Conservation (phyloP, 1,140 invertebrate genomes). For the Dendrolimus punctatus region DNA sequence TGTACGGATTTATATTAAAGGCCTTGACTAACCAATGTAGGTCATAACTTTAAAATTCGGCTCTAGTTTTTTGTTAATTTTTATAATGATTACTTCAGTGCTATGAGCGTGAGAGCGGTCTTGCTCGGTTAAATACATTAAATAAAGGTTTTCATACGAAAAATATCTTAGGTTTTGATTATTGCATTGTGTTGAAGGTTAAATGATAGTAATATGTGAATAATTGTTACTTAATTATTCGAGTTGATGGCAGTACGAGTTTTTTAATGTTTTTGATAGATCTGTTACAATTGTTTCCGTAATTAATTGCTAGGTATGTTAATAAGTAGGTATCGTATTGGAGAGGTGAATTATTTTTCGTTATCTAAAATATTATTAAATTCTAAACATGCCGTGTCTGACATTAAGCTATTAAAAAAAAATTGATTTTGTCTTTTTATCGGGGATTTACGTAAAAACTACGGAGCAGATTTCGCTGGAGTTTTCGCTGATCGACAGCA, state of each 20-base stretch:
- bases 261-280: neutral
- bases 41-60: conserved; percentile 3
- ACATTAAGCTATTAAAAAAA: too few relatives aligned
- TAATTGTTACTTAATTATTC: too few relatives aligned
- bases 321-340: neutral
- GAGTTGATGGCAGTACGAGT: too few relatives aligned
- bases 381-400: too few relatives aligned
- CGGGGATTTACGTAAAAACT: too few relatives aligned
- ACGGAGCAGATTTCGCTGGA: too few relatives aligned
- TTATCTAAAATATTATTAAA: too few relatives aligned
- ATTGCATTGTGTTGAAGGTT: neutral
- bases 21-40: conserved; percentile 13
- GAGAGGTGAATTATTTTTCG: neutral
- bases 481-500: too few relatives aligned
- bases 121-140: conserved; percentile 5
- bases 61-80: conserved; percentile 5
- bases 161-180: neutral
- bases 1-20: neutral
- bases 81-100: conserved; percentile 1
- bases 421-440: too few relatives aligned
- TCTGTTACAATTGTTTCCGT: neutral
- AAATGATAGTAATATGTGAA: too few relatives aligned
- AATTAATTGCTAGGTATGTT: neutral
- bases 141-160: conserved; percentile 4
- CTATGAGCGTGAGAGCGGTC: conserved; percentile 10